Evolutionary conservation across 2,888 invertebrate genomes (phyloP), one percentile per base, ranked within the genome.

Genomic region (Seladonia tumulorum): DNA sequence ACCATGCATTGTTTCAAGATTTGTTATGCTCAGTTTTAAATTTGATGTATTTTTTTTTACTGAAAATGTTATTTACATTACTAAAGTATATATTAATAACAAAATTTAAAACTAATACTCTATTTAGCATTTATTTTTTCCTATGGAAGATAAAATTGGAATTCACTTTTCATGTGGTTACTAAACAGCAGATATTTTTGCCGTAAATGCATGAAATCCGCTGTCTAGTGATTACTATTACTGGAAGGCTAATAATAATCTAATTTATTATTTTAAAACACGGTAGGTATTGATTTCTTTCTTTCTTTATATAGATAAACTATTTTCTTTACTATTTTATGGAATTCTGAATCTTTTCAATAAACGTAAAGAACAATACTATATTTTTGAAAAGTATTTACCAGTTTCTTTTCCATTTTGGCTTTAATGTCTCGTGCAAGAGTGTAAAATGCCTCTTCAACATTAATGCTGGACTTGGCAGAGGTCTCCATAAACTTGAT

Each of bases 401-500:
- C 99, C 98, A 99, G 96, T 97, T 99, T 99, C 95, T 99, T 98
- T 96, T 99, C 99, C 97, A 98, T 99, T 96, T 99, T 99, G 85
- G 98, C 97, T 96, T 99, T 99, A 94, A 99, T 99, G 95, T 99
- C 99, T 95, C 98, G 97, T 83, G 99, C 99, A 95, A 99, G 96
- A 87, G 99, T 99, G 95, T 98, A 98, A 96, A 99, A 99, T 82
- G 99, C 99, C 93, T 98, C 98, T 95, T 99, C 99, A 74, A 99
- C 99, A 95, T 99, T 99, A 95, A 99, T 97, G 95, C 99, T 98
- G 90, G 98, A 98, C 96, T 99, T 99, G 80, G 99, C 99, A 92
- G 99, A 99, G 78, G 99, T 99, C 96, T 99, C 99, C 97, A 99
- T 98, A 96, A 99, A 99, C 96, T 99, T 99, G 93, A 99, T 99